Percentiles rank a stretch among this genome's conserved stretches.
Evolutionary conservation across 1,140 invertebrate species (phyloP).

Genomic region (Eurosta solidaginis): DNA sequence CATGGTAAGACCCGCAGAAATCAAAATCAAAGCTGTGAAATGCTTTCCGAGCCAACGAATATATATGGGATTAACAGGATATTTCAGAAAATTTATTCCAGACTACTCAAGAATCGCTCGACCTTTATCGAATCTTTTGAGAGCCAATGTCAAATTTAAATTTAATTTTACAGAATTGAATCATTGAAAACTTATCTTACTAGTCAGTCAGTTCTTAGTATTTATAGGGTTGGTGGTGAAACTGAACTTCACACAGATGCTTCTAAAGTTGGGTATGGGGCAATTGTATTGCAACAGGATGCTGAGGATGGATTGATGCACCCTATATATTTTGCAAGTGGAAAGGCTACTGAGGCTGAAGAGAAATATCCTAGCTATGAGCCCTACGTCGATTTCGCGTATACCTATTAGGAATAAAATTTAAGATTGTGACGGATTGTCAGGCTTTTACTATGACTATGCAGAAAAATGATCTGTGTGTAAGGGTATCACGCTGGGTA

Average conservation of each 20-base stretch:
- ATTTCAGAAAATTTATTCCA: slow-evolving; percentile 34
- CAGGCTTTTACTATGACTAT: too few relatives aligned
- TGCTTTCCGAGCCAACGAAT: background rate
- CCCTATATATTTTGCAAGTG: too few relatives aligned
- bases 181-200: background rate
- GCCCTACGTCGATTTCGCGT: too few relatives aligned
- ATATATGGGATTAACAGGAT: background rate
- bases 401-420: too few relatives aligned
- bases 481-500: slow-evolving; percentile 21
- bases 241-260: too few relatives aligned
- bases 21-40: background rate
- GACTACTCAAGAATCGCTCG: slow-evolving; percentile 39
- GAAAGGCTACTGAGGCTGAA: too few relatives aligned
- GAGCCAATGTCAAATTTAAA: background rate
- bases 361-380: too few relatives aligned
- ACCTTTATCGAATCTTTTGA: slow-evolving; percentile 22
- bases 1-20: background rate
- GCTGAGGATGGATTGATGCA: too few relatives aligned
- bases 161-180: background rate
- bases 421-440: too few relatives aligned
- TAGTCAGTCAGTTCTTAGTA: background rate
- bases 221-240: background rate
- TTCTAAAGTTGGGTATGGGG: slow-evolving; percentile 38
- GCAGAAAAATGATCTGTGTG: slow-evolving; percentile 40
- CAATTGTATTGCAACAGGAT: slow-evolving; percentile 34